Conservation (phyloP, 2,888 invertebrate species). For the Siphonodentalium dalli region DNA sequence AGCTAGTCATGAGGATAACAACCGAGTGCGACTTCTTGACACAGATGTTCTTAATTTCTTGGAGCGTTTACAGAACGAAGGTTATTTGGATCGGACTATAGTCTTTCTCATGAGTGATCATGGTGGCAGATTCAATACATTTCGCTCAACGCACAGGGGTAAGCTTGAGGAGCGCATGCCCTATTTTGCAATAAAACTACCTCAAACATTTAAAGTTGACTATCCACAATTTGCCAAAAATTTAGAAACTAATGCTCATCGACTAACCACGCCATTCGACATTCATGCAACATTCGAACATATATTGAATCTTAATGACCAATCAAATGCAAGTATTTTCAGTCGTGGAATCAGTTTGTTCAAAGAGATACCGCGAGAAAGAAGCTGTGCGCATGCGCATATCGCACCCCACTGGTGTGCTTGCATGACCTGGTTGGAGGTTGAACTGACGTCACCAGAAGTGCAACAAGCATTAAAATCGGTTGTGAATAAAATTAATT, state of each 20-base stretch:
- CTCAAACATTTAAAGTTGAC: slow-evolving; percentile 73
- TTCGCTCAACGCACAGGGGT: slow-evolving; percentile 86
- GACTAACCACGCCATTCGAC: slow-evolving; percentile 87
- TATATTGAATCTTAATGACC: slow-evolving; percentile 68
- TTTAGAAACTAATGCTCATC: slow-evolving; percentile 71
- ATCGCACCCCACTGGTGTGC: slow-evolving; percentile 97
- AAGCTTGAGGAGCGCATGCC: slow-evolving; percentile 91
- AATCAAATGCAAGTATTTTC: slow-evolving; percentile 18
- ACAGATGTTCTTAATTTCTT: slow-evolving; percentile 72
- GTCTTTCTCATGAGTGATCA: slow-evolving; percentile 93
- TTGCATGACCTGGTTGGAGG: slow-evolving; percentile 82
- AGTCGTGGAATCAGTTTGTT: slow-evolving; percentile 59
- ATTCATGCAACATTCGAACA: slow-evolving; percentile 81
- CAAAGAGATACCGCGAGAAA: slow-evolving; percentile 70
- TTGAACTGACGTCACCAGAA: slow-evolving; percentile 68
- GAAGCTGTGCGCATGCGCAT: slow-evolving; percentile 86
- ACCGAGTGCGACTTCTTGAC: slow-evolving; percentile 80
- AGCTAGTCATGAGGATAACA: slow-evolving; percentile 85
- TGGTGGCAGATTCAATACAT: slow-evolving; percentile 79
- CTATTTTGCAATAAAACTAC: slow-evolving; percentile 82
- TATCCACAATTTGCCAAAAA: slow-evolving; percentile 73
- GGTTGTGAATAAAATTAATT: slow-evolving; percentile 66
- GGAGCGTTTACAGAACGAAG: slow-evolving; percentile 69
- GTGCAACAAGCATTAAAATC: slow-evolving; percentile 69
- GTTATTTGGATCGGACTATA: slow-evolving; percentile 79